Conservation (phyloP, 2,113 vertebrate species). For the Epinephelus cyanopodus region DNA sequence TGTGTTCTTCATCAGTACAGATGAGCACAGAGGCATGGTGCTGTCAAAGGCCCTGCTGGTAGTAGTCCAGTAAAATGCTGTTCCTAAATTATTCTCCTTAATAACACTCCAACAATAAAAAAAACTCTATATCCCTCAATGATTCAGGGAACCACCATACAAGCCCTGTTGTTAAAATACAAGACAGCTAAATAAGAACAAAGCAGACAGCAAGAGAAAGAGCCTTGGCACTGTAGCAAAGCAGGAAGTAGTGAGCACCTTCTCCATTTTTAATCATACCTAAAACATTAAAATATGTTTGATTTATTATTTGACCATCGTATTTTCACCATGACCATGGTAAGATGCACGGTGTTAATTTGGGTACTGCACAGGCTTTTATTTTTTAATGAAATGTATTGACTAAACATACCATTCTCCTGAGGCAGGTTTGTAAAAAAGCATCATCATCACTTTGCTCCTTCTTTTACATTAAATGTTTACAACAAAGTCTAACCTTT, state of each 20-base stretch:
- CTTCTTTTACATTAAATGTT: background rate
- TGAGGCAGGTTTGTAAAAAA: background rate
- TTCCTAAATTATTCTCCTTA: background rate
- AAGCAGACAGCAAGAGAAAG: background rate
- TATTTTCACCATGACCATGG: background rate
- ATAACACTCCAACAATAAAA: no score
- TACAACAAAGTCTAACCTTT: background rate
- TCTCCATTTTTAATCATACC: background rate
- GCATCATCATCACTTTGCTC: background rate
- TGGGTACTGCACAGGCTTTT: background rate
- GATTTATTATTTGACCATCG: background rate
- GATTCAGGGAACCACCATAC: background rate
- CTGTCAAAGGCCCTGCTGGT: background rate
- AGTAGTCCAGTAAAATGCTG: background rate
- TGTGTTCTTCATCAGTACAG: background rate
- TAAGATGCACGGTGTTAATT: background rate
- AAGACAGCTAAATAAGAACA: background rate
- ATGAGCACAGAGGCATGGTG: background rate
- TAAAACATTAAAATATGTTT: background rate
- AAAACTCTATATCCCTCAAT: background rate
- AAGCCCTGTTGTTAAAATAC: background rate
- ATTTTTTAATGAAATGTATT: conserved; percentile 3
- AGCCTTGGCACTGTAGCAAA: background rate
- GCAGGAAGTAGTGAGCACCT: background rate
- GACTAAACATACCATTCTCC: background rate